phyloP scores from a whole-genome alignment of 2,113 vertebrate species.

The Mastomys coucha region DNA sequence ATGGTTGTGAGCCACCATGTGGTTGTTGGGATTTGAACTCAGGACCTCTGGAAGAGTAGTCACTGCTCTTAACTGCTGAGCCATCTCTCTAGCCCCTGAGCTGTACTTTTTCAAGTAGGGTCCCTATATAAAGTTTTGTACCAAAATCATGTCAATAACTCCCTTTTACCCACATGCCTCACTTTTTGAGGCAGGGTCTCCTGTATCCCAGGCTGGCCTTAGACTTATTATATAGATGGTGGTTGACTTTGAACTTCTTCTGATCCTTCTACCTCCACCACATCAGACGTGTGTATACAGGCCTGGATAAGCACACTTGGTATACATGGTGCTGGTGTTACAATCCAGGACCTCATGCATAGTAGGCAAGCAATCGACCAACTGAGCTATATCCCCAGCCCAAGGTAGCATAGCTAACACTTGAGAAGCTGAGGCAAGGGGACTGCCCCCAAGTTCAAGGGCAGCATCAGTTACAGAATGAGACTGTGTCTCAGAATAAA shows the following conservation, averaged over 20 bases:
- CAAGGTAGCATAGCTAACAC: not conserved
- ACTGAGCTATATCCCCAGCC: not conserved
- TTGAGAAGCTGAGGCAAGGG: not conserved
- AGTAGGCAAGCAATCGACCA: not conserved
- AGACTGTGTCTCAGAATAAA: not conserved
- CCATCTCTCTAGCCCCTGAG: too few species aligned
- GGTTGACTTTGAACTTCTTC: not conserved
- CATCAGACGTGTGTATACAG: not conserved
- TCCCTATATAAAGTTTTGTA: not conserved
- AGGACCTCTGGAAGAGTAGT: too few species aligned
- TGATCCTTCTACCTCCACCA: not conserved
- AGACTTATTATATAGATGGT: not conserved
- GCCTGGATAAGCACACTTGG: not conserved
- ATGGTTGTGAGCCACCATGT: too few species aligned
- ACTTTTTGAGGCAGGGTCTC: not conserved
- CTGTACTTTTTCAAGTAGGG: not conserved
- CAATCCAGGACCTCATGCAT: not conserved
- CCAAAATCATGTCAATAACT: not conserved
- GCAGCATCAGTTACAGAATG: not conserved
- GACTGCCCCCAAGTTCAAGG: not conserved
- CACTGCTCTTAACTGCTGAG: too few species aligned
- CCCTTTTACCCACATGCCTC: not conserved
- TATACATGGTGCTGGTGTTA: not conserved
- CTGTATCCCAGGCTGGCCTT: not conserved
- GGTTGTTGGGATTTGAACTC: too few species aligned